These are phyloP conservation scores for Popillia japonica DNA, from an alignment of 1,140 invertebrate species.

Conservation along the genomic window DNA sequence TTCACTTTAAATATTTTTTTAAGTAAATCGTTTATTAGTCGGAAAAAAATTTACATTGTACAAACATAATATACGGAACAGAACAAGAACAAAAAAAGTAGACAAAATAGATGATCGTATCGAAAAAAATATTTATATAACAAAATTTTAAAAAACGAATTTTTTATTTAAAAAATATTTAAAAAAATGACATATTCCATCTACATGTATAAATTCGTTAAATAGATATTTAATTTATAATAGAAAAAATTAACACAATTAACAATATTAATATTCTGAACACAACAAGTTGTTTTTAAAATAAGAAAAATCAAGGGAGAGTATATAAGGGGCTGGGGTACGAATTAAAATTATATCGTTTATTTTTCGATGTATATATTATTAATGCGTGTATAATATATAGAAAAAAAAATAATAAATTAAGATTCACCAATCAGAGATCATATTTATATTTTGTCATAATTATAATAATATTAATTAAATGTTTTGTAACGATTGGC, in stretches of 20 bases:
- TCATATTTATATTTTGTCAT: slow-evolving; percentile 40
- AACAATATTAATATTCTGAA: slow-evolving; percentile 59
- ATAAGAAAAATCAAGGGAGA: slow-evolving; percentile 20
- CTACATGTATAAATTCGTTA: slow-evolving; percentile 55
- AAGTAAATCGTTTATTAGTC: slow-evolving; percentile 52
- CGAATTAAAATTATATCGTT: slow-evolving; percentile 13
- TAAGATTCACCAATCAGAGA: slow-evolving; percentile 45
- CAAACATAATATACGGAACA: slow-evolving; percentile 39
- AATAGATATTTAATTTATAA: slow-evolving; percentile 12
- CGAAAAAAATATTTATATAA: slow-evolving; percentile 48
- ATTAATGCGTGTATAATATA: slow-evolving; percentile 11
- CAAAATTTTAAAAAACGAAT: slow-evolving; percentile 50
- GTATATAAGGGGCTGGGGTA: slow-evolving; percentile 12
- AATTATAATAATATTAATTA: slow-evolving; percentile 24
- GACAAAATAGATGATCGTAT: not conserved
- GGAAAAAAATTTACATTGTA: slow-evolving; percentile 52
- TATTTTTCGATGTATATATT: slow-evolving; percentile 21
- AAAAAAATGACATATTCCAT: slow-evolving; percentile 54
- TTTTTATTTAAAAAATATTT: slow-evolving; percentile 53
- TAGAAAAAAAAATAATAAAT: slow-evolving; percentile 34
- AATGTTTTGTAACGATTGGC: slow-evolving; percentile 21
- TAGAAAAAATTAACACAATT: slow-evolving; percentile 49
- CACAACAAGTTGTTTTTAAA: slow-evolving; percentile 53
- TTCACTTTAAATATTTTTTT: slow-evolving; percentile 38
- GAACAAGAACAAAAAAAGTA: slow-evolving; percentile 49